A percentile compares a stretch with the other conserved stretches of the same genome.
Evolutionary conservation across 2,797 vertebrate species (phyloP).

Genomic region (Acipenser ruthenus): DNA sequence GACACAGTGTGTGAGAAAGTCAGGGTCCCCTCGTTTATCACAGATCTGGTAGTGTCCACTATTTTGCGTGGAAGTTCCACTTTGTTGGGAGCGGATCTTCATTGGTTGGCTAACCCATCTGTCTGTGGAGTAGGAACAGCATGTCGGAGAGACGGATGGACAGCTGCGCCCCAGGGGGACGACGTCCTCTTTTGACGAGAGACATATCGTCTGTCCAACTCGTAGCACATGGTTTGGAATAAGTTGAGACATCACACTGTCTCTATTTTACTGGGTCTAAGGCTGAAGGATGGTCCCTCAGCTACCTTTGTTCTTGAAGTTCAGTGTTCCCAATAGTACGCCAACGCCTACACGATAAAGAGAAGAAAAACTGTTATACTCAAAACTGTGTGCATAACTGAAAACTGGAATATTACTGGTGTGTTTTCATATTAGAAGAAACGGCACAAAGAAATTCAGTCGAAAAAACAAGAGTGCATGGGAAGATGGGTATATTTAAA

Average conservation of each 20-base stretch:
- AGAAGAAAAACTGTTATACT: too few relatives aligned
- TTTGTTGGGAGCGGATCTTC: conserved; percentile 18
- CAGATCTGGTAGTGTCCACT: too few relatives aligned
- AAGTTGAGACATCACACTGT: conserved; percentile 58
- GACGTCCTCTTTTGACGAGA: conserved; percentile 38
- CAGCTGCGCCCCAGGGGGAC: conserved; percentile 31
- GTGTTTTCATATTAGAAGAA: too few relatives aligned
- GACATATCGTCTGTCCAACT: conserved; percentile 59
- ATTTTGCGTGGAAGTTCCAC: background rate
- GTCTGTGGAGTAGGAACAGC: conserved; percentile 44
- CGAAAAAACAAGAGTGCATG: too few relatives aligned
- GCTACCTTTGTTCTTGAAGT: conserved; percentile 4
- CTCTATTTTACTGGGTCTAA: too few relatives aligned
- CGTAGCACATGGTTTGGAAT: conserved; percentile 66
- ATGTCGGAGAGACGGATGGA: conserved; percentile 28
- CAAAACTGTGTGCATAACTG: too few relatives aligned
- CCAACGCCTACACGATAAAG: too few relatives aligned
- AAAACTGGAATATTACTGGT: too few relatives aligned
- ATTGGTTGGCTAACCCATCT: conserved; percentile 30
- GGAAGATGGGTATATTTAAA: too few relatives aligned
- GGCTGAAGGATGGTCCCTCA: background rate
- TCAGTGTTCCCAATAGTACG: too few relatives aligned
- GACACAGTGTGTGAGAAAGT: background rate
- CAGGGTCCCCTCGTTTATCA: background rate
- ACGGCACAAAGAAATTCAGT: too few relatives aligned